These are phyloP conservation scores for Ceraclea dissimilis DNA, from an alignment of 2,888 invertebrate genomes.

Conservation along the genomic window DNA sequence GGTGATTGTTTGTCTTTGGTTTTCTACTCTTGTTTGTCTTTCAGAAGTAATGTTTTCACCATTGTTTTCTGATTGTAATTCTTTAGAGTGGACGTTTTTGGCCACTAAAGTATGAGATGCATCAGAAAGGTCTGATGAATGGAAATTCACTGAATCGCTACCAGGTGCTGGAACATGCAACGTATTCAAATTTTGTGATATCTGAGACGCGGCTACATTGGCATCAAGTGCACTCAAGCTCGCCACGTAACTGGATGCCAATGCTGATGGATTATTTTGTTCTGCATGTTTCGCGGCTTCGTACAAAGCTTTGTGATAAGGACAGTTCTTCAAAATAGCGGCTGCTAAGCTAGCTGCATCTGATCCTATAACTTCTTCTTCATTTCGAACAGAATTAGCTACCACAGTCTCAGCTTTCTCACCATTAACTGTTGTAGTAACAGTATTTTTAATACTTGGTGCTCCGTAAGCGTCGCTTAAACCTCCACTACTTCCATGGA, in stretches of 20 bases:
- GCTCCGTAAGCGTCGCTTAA: constrained; percentile 47
- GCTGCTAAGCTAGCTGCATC: constrained; percentile 32
- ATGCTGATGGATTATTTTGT: constrained; percentile 35
- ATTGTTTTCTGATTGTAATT: constrained; percentile 8
- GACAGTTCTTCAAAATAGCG: constrained; percentile 45
- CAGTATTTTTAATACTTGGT: constrained; percentile 37
- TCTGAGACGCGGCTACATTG: constrained; percentile 35
- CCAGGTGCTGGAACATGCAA: constrained; percentile 33
- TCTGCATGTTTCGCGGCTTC: constrained; percentile 41
- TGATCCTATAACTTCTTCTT: constrained; percentile 16
- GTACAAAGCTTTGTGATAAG: constrained; percentile 46
- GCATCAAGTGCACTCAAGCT: constrained; percentile 47
- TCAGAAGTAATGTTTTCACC: constrained; percentile 6
- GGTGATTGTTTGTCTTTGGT: constrained; percentile 8
- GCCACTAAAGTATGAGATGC: constrained; percentile 37
- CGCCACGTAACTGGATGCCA: constrained; percentile 47
- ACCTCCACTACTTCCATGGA: constrained; percentile 44
- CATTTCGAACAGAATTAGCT: not conserved
- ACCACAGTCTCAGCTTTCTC: constrained; percentile 29
- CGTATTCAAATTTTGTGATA: constrained; percentile 11
- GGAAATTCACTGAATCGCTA: constrained; percentile 34
- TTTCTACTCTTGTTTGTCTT: constrained; percentile 9
- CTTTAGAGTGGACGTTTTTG: constrained; percentile 16
- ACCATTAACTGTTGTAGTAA: constrained; percentile 42
- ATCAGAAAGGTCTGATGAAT: constrained; percentile 34